Base-by-base conservation (phyloP, 2,888 invertebrate genomes). In the Polia nebulosa region DNA sequence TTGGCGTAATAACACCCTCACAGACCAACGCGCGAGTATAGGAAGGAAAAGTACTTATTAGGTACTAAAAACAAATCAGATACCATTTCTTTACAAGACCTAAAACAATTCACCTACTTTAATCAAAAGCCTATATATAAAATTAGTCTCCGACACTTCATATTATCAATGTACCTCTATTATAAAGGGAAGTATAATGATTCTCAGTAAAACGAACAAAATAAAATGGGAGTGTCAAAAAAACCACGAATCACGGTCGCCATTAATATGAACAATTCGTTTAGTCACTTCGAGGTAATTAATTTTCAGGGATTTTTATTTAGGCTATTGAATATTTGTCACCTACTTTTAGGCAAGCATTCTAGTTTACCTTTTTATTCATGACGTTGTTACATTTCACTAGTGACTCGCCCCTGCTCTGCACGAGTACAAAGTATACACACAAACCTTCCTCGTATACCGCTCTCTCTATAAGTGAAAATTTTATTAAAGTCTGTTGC, bases 241-340 rank as follows among this genome's bases (percentile, higher is more conserved):
- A 73, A 83, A 83, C 66, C 52, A 64, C 58, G 27, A 81, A 62
- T 81, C 78, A 83, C 64, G 41, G 39, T 61, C 34, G 27, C 47
- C 59, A 65, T 80, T 76, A 61, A 69, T n/a, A 65, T 20, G 27
- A 64, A 63, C 41, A 71, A 73, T 58, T 56, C 45, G 61, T 67
- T 68, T 17, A 71, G 66, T 66, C 60, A 78, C 53, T 58, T 72
- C 29, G 22, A 32, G 17, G 41, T 53, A 36, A 69, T 80, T 65
- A 80, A 80, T 76, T 79, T 34, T 57, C n/a, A 4, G 29, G 13
- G 11, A n/a, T n/a, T n/a, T 5, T 25, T 45, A 65, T 78, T 55
- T 45, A 36, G 39, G 20, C 4, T 56, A 36, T 60, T 63, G 17
- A 57, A 75, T 59, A 47, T 41, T 51, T 59, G 41, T 68, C 51